A percentile compares a stretch with the other conserved stretches of the same genome.
These are phyloP conservation scores for Ptychodera flava DNA, from an alignment of 35 echinoderm and acorn worm species.

Conservation along the genomic window DNA sequence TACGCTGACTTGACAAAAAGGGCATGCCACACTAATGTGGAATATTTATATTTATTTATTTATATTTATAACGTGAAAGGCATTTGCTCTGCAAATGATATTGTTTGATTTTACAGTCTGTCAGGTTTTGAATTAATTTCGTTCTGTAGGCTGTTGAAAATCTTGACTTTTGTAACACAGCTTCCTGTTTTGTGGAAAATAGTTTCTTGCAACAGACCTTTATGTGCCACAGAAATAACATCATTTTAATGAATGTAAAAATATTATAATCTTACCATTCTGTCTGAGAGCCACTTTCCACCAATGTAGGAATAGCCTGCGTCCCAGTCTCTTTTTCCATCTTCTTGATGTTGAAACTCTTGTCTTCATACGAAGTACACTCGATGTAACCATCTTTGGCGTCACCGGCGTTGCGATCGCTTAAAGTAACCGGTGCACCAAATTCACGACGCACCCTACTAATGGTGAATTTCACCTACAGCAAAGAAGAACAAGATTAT, in stretches of 20 bases:
- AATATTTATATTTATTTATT: too few species aligned
- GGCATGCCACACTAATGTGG: too few species aligned
- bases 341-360: conserved; percentile 84
- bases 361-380: conserved; percentile 85
- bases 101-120: too few species aligned
- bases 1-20: too few species aligned
- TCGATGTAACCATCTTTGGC: conserved; percentile 97
- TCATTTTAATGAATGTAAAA: neutral
- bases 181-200: too few species aligned
- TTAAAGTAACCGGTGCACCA: conserved; percentile 66
- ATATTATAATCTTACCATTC: conserved; percentile 59
- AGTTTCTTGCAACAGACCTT: too few species aligned
- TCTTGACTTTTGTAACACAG: too few species aligned
- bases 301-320: conserved; percentile 62
- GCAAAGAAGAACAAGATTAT: neutral
- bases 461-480: conserved; percentile 51
- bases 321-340: conserved; percentile 58
- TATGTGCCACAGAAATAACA: too few species aligned
- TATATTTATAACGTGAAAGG: too few species aligned
- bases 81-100: too few species aligned
- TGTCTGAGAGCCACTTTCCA: conserved; percentile 80
- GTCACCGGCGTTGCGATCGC: conserved; percentile 81
- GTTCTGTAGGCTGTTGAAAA: too few species aligned
- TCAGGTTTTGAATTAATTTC: too few species aligned
- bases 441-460: conserved; percentile 71